phyloP scores from a whole-genome alignment of 2,797 vertebrate genomes.

The Gila robusta region DNA sequence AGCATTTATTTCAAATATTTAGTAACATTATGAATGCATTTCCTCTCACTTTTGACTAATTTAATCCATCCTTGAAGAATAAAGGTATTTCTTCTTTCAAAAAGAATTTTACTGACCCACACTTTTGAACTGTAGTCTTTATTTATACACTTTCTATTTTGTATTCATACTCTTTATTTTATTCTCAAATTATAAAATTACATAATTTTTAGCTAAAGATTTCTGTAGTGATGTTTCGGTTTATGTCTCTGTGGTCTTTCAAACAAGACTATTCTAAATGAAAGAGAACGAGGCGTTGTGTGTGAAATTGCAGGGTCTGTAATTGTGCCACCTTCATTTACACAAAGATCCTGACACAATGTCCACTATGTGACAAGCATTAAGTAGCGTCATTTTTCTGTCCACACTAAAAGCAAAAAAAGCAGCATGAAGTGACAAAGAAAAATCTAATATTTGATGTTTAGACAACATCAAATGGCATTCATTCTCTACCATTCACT shows the following conservation, averaged over 20 bases:
- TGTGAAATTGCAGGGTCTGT: slow-evolving; percentile 20
- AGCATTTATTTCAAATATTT: neutral
- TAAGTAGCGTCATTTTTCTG: neutral
- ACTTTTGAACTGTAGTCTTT: neutral
- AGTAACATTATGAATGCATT: neutral
- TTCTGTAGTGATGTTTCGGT: slow-evolving; percentile 2
- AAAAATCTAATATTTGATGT: neutral
- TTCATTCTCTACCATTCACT: neutral
- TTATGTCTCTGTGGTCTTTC: neutral
- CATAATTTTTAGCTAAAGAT: neutral
- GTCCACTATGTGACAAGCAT: neutral
- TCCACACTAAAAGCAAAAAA: neutral
- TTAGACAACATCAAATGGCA: neutral
- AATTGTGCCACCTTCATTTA: slow-evolving; percentile 37
- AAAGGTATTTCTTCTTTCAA: no score
- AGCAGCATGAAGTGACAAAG: neutral
- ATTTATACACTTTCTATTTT: neutral
- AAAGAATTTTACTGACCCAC: neutral
- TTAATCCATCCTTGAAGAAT: neutral
- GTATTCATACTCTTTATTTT: neutral
- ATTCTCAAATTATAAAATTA: neutral
- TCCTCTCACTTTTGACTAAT: neutral
- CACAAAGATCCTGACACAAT: slow-evolving; percentile 53
- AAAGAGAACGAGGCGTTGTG: neutral
- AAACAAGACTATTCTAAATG: neutral